Conservation (phyloP, 2,113 vertebrate species). For the Elaphurus davidianus region DNA sequence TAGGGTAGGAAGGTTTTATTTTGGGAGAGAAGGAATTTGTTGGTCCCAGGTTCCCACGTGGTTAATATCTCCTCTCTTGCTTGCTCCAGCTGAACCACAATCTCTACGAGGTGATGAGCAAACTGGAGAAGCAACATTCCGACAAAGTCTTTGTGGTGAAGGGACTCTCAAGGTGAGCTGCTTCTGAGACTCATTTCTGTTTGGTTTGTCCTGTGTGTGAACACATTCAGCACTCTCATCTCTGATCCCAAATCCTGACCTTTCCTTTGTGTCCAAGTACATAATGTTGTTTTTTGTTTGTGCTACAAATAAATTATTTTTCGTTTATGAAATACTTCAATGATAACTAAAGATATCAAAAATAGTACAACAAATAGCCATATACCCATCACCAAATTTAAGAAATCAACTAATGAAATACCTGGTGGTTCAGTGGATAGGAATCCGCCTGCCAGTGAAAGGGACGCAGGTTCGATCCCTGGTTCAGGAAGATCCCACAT, state of each 20-base stretch:
- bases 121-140: constrained; percentile 92
- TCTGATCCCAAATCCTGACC: background rate
- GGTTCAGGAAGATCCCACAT: background rate
- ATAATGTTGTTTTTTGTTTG: background rate
- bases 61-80: background rate
- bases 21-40: background rate
- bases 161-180: constrained; percentile 85
- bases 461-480: background rate
- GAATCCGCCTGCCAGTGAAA: background rate
- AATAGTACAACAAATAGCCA: background rate
- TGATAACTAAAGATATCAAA: background rate
- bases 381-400: background rate
- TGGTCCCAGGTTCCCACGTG: background rate
- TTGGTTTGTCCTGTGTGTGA: background rate
- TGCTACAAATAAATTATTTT: background rate
- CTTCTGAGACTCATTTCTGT: background rate
- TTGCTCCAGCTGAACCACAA: constrained; percentile 87
- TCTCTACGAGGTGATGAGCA: constrained; percentile 91
- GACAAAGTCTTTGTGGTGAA: constrained; percentile 91
- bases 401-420: background rate
- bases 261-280: background rate
- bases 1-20: background rate
- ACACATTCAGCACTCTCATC: rapidly evolving
- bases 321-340: background rate
- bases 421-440: background rate